Evolutionary conservation across 2,797 vertebrate species (phyloP), one percentile per base, ranked within the genome.

Genomic region (Tympanoctomys barrerae): DNA sequence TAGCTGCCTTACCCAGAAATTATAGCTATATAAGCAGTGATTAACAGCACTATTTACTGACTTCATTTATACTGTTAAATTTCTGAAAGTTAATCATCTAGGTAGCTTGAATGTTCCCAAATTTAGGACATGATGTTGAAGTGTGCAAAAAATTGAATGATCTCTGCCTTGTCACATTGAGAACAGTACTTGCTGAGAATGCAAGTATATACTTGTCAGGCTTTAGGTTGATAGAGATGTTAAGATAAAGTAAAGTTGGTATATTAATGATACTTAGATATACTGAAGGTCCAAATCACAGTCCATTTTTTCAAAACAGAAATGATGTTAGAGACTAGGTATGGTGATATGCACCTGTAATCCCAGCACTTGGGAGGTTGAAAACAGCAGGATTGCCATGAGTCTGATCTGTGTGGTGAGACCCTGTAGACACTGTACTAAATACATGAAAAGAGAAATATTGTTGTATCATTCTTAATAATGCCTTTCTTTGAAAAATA

Each of bases 201-300:
- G 46, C 24, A 49, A 1, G 0, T 49, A 14, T 28, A 9, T 93
- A 79, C 73, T 39, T 49, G 19, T 66, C 6, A 33, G 28, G 1
- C 19, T 28, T 59, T n/a, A 36, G 11, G 39, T 59, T 61, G 33
- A 81, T 4, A 12, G 24, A 28, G 21, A 64, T 14, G 78, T 21
- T 62, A 39, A 0, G 13, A 8, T 7, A 21, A 33, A 33, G 0
- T 11, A 1, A 28, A 59, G 2, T 28, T 2, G 1, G 12, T 90
- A 36, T n/a, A 49, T 78, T 70, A 59, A 3, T 59, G 13, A 12
- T 7, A 79, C 10, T 24, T 19, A 66, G 7, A 16, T 12, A 57
- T 42, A 13, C 26, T 54, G 11, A 64, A 22, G 8, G 19, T 31
- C 66, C n/a, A 31, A n/a, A 62, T 49, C 13, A 91, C 4, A 66